A percentile compares a stretch with the other conserved stretches of the same genome.
Evolutionary conservation across 2,113 vertebrate species (phyloP).

Genomic region (Puma concolor): DNA sequence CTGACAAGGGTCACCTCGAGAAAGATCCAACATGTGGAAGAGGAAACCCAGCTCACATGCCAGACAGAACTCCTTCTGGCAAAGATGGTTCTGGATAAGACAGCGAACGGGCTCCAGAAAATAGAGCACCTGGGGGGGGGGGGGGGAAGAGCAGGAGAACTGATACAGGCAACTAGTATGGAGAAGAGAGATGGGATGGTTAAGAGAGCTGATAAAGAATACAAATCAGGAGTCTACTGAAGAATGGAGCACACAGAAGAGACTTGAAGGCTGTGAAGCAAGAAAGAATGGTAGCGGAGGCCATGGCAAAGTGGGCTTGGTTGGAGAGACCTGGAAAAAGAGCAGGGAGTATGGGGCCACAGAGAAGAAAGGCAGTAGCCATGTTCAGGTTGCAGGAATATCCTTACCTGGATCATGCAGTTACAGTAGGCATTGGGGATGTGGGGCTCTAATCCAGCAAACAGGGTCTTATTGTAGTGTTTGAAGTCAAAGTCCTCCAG

Average conservation of each 20-base stretch:
- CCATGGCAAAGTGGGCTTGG: neutral
- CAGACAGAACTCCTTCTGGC: constrained; percentile 99
- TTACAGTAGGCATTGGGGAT: constrained; percentile 99
- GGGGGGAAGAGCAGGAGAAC: neutral
- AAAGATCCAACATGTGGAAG: constrained; percentile 98
- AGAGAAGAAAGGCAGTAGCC: neutral
- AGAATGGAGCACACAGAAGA: neutral
- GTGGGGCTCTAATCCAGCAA: constrained; percentile 98
- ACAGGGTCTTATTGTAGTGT: constrained; percentile 98
- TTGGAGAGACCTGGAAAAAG: neutral
- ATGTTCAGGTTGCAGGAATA: neutral
- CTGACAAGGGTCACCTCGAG: constrained; percentile 98
- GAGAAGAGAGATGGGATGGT: neutral
- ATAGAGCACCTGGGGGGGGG: constrained; percentile 91
- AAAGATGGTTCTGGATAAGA: constrained; percentile 98
- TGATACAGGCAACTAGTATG: neutral
- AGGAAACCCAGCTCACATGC: constrained; percentile 98
- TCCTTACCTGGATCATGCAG: constrained; percentile 97
- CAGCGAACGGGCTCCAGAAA: constrained; percentile 97
- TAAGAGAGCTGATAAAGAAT: neutral
- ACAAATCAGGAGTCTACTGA: neutral
- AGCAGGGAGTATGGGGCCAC: neutral
- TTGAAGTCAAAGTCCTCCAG: constrained; percentile 99
- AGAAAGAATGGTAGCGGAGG: neutral
- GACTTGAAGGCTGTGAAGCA: neutral